A percentile compares a stretch with the other conserved stretches of the same genome.
phyloP scores from a whole-genome alignment of 2,888 invertebrate genomes.

The Allolobophora icterica region DNA sequence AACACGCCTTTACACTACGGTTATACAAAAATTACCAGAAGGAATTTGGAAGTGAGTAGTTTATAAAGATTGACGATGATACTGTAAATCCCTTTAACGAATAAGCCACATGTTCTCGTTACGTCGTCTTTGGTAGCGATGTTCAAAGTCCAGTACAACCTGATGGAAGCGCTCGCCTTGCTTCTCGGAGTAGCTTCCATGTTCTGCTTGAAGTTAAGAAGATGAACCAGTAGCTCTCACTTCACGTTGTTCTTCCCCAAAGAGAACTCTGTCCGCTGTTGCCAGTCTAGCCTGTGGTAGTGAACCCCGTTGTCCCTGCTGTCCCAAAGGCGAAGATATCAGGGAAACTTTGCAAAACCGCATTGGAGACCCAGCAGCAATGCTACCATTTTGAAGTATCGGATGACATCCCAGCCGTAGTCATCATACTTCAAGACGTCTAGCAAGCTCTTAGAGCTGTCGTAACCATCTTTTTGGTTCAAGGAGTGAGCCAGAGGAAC shows the following conservation, averaged over 20 bases:
- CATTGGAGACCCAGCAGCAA: neutral
- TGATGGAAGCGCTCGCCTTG: neutral
- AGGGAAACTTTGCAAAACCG: neutral
- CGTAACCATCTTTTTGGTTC: neutral
- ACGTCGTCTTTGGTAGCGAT: neutral
- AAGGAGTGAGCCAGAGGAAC: neutral
- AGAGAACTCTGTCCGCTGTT: neutral
- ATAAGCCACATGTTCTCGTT: neutral
- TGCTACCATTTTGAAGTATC: neutral
- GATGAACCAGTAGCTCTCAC: neutral
- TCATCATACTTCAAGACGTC: neutral
- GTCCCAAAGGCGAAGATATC: neutral
- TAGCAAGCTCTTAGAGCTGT: neutral
- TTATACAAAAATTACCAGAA: too few species aligned
- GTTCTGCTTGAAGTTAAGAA: neutral
- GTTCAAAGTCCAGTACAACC: neutral
- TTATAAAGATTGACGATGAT: too few species aligned
- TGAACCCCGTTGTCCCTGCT: neutral
- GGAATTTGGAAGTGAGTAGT: too few species aligned
- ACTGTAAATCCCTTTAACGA: neutral
- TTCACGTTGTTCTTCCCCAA: neutral
- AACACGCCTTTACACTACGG: too few species aligned
- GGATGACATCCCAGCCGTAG: neutral
- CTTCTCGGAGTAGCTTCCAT: neutral
- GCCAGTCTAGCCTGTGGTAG: neutral